These are phyloP conservation scores for Molanna angustata DNA, from an alignment of 2,888 invertebrate genomes.

Conservation along the genomic window DNA sequence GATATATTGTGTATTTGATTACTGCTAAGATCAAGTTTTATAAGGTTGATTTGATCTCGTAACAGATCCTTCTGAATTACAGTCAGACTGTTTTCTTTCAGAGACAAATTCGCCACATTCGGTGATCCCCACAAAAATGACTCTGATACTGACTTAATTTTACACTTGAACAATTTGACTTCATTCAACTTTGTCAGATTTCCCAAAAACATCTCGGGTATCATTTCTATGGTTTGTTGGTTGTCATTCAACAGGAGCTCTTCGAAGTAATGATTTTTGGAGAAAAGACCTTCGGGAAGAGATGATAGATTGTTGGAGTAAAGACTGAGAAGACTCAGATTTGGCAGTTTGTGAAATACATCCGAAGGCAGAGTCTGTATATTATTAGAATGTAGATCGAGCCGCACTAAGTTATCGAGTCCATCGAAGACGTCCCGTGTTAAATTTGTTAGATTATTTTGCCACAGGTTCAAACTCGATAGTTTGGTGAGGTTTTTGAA, in stretches of 20 bases:
- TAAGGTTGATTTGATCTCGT: slow-evolving; percentile 59
- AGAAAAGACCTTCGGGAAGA: slow-evolving; percentile 61
- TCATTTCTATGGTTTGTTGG: slow-evolving; percentile 53
- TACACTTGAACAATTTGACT: slow-evolving; percentile 57
- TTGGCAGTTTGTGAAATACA: slow-evolving; percentile 60
- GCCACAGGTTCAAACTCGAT: slow-evolving; percentile 63
- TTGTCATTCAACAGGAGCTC: slow-evolving; percentile 58
- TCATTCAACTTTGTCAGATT: slow-evolving; percentile 56
- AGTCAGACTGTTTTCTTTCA: slow-evolving; percentile 57
- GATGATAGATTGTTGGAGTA: slow-evolving; percentile 63
- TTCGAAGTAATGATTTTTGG: slow-evolving; percentile 52
- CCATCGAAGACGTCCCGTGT: slow-evolving; percentile 62
- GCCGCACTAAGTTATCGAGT: slow-evolving; percentile 57
- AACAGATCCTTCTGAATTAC: slow-evolving; percentile 61
- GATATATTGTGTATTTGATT: slow-evolving; percentile 62
- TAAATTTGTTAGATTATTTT: slow-evolving; percentile 64
- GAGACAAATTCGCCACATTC: slow-evolving; percentile 57
- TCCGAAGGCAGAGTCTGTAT: slow-evolving; percentile 59
- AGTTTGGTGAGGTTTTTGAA: slow-evolving; percentile 62
- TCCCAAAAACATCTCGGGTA: slow-evolving; percentile 60
- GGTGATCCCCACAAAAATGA: slow-evolving; percentile 62
- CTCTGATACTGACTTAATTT: slow-evolving; percentile 57
- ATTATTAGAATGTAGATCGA: slow-evolving; percentile 68
- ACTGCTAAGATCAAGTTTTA: slow-evolving; percentile 60
- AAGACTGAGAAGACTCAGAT: slow-evolving; percentile 63